Conservation (phyloP, 2,113 vertebrate genomes). For the Xenopus tropicalis region UCB_Xtro_10.0 CM004447.2:124359001-124359500, state of each 20-base stretch:
- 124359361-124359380: too few relatives aligned
- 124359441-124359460: conserved; percentile 8
- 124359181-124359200: not conserved
- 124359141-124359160: not conserved
- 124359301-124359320: not conserved
- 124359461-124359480: not conserved
- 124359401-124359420: conserved; percentile 6
- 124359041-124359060: not conserved
- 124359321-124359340: too few relatives aligned
- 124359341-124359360: too few relatives aligned
- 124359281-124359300: not conserved
- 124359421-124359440: not conserved
- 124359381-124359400: not conserved
- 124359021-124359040: not conserved
- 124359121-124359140: not conserved
- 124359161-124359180: not conserved
- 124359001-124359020: not conserved
- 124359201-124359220: not conserved
- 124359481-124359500: conserved; percentile 17
- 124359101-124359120: not conserved
- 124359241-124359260: not conserved
- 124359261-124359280: not conserved
- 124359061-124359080: not conserved
- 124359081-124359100: not conserved
- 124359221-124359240: not conserved